Conservation (phyloP, 2,888 invertebrate species). For the Venusia cambrica region DNA sequence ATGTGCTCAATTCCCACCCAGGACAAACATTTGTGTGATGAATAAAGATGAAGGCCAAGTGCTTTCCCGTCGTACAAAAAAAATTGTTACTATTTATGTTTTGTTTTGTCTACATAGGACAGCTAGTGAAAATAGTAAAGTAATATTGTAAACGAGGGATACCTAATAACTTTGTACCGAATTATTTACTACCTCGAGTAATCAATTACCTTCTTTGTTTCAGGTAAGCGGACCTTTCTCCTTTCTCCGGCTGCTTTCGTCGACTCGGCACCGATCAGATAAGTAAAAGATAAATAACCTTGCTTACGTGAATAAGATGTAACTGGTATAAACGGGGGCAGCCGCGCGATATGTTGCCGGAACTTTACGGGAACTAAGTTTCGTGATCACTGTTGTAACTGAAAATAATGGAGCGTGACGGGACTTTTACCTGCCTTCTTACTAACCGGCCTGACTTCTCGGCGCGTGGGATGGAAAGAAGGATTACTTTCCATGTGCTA, state of each 20-base stretch:
- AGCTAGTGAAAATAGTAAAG: no score
- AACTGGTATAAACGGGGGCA: conserved; percentile 34
- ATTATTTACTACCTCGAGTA: conserved; percentile 39
- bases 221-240: conserved; percentile 53
- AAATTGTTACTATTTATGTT: no score
- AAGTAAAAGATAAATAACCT: conserved; percentile 41
- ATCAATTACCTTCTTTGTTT: conserved; percentile 52
- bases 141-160: conserved; percentile 5
- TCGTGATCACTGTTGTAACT: conserved; percentile 32
- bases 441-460: no score
- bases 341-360: conserved; percentile 30
- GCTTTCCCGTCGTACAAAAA: no score
- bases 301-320: conserved; percentile 34
- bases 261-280: conserved; percentile 35
- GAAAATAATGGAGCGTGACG: conserved; percentile 31
- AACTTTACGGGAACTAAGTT: conserved; percentile 31
- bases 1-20: no score
- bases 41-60: no score
- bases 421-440: conserved; percentile 21
- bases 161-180: conserved; percentile 21
- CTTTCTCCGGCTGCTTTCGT: conserved; percentile 24
- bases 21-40: no score
- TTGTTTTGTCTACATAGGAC: no score
- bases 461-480: conserved; percentile 7
- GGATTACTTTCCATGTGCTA: not conserved